Evolutionary conservation across 2,797 vertebrate genomes (phyloP), one percentile per base, ranked within the genome.

Genomic region (Tapirus indicus): DNA sequence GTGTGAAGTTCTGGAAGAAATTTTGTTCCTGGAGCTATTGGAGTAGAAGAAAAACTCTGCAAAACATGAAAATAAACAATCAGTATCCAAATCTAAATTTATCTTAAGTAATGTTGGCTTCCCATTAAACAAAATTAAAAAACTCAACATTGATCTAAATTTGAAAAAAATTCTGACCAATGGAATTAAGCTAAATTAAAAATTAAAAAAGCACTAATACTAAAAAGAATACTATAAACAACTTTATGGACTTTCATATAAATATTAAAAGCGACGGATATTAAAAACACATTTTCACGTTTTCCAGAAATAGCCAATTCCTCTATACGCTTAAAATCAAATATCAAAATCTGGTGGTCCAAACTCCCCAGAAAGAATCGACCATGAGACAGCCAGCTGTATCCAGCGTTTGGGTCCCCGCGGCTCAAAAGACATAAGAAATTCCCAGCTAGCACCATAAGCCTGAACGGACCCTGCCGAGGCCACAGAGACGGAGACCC

Each of bases 381-480:
- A 7, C 9, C 3, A 2, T 0, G 0, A 6, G 9, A 2, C 6
- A 60, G 13, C 8, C 6, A 5, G 11, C 17, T 7, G 6, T 4
- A 18, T 2, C 13, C 1, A 7, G 13, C 44, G 4, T 18, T 29
- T 10, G 27, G 0, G 13, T 54, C 11, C 0, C 25, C 27, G 0
- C 0, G 5, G 27, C 0, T 3, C 56, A 6, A 21, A 29, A 27
- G 1, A 27, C 0, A 38, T 0, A 16, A 25, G 69, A 38, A 79
- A 7, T 4, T 5, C 23, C 10, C 2, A 14, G 8, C 6, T 5
- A 4, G 17, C 20, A 23, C 47, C n/a, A 16, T 2, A 32, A 77
- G 2, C 5, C 7, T 1, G 35, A 23, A 38, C 10, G 1, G 7
- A 29, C 16, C 6, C 0, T 1, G 32, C 62, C 0, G 20, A 32